Conservation (phyloP, 2,113 vertebrate species). For the Gasterosteus aculeatus region DNA sequence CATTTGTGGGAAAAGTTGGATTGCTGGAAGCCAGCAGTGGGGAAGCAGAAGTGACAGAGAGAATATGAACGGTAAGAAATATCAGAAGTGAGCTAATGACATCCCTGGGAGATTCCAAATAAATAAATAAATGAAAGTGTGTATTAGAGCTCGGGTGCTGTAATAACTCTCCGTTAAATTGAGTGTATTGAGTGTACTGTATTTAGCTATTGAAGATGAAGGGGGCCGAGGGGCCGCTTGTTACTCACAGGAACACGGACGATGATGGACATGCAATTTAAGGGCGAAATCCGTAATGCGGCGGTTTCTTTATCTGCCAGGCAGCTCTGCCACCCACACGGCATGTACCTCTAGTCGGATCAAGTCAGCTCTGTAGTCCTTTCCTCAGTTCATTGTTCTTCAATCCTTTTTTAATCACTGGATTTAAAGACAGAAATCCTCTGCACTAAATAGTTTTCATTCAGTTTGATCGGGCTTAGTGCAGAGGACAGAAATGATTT, state of each 20-base stretch:
- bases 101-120: too few relatives aligned
- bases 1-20: not conserved
- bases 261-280: conserved; percentile 10
- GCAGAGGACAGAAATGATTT: conserved; percentile 30
- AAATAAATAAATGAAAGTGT: not conserved
- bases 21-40: too few relatives aligned
- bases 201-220: not conserved
- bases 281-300: conserved; percentile 8
- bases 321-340: not conserved
- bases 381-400: conserved; percentile 27
- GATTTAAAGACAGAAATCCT: conserved; percentile 31
- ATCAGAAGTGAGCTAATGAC: not conserved
- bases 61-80: not conserved
- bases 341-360: conserved; percentile 2
- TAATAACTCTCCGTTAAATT: not conserved
- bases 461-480: conserved; percentile 38
- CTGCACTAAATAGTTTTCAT: conserved; percentile 21
- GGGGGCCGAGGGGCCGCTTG: not conserved
- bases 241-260: conserved; percentile 1
- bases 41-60: not conserved
- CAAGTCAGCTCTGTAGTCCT: not conserved
- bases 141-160: not conserved
- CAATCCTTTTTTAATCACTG: conserved; percentile 37
- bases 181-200: not conserved
- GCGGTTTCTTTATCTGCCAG: not conserved